Evolutionary conservation across 2,888 invertebrate genomes (phyloP), one percentile per base, ranked within the genome.

Genomic region (Odontocerum albicorne): DNA sequence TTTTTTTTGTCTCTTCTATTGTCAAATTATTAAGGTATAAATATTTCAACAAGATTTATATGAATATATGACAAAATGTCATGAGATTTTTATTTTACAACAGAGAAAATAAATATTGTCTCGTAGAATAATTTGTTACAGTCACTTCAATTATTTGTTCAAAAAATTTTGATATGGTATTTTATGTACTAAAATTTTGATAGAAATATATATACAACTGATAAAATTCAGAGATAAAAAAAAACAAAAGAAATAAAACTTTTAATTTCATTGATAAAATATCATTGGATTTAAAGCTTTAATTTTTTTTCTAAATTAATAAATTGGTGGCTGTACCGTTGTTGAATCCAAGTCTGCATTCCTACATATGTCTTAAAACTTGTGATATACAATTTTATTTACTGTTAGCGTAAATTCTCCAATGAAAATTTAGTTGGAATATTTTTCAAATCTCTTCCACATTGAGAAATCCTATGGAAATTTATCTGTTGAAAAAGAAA

Each of bases 1-100:
- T 17, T 17, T 27, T 16, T 52, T 59, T 59, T 59, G 56, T 59
- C 53, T 42, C 47, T 59, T 59, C 59, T 56, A 59, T 59, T 59
- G 43, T 43, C 38, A 57, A 19, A 27, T 7, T 27, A 27, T 10
- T 27, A 27, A 27, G 36, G 13, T 13, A 8, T 36, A 15, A 13
- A 12, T 36, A 8, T 13, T 13, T 36, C 6, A 6, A 31, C 10
- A 15, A 3, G 36, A 36, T 12, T 13, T 36, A 36, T 13, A 15
- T 36, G 36, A 36, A n/a, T 31, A 31, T 2, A 12, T 36, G 22
- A 22, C 43, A 43, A 43, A 27, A 15, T 43, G 32, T 32, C 22
- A 17, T 44, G 44, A 46, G 46, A 46, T 46, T 46, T 27, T 33
- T 33, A 46, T 46, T 21, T 46, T 35, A 15, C 46, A 35, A 20